Evolutionary conservation across 2,797 vertebrate species (phyloP).

Genomic region (Nyctibius grandis): DNA sequence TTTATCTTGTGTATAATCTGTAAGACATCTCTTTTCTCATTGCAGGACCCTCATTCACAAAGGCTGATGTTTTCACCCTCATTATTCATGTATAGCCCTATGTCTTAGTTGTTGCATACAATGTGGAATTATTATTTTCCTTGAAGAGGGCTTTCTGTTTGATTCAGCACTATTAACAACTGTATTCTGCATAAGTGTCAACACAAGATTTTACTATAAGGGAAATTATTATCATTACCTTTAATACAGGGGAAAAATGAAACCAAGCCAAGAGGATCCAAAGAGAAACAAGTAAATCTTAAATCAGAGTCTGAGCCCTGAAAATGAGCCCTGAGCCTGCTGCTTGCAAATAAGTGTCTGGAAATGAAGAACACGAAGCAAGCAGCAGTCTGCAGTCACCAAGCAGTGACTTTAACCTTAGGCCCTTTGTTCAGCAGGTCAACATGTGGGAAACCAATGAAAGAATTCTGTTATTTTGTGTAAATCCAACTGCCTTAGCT

Average conservation of each 20-base stretch:
- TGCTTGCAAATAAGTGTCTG: background rate
- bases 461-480: background rate
- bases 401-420: background rate
- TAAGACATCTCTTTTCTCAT: background rate
- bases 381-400: background rate
- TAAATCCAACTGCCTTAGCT: background rate
- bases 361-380: background rate
- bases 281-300: background rate
- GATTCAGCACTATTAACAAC: background rate
- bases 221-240: background rate
- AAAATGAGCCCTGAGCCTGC: background rate
- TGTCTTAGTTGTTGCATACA: background rate
- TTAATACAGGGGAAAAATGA: background rate
- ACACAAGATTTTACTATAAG: background rate
- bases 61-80: background rate
- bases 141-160: background rate
- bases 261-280: background rate
- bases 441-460: background rate
- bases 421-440: background rate
- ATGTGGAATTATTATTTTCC: background rate
- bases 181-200: background rate
- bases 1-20: background rate
- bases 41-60: background rate
- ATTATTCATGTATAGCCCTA: background rate
- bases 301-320: background rate